These are phyloP conservation scores for Harmothoe impar DNA, from an alignment of 2,888 invertebrate species.

Conservation along the genomic window DNA sequence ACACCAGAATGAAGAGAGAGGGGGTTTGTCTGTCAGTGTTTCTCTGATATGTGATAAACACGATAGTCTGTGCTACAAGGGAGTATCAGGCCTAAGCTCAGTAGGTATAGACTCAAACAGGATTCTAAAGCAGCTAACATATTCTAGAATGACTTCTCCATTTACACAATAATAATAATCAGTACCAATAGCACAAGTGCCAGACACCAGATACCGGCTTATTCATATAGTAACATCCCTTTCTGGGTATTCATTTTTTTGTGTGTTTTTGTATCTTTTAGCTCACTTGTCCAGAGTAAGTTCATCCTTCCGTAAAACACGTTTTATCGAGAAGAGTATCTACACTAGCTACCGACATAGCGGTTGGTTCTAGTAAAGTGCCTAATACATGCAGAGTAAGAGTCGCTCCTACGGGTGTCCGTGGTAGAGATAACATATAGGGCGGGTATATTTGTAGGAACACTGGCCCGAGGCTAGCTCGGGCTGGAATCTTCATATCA, in stretches of 20 bases:
- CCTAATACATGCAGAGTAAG: not conserved
- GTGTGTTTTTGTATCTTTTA: not conserved
- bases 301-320: constrained; percentile 40
- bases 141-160: constrained; percentile 51
- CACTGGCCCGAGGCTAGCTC: constrained; percentile 53
- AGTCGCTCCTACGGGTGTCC: not conserved
- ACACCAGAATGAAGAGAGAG: not conserved
- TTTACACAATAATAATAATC: constrained; percentile 49
- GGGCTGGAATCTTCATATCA: constrained; percentile 53
- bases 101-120: constrained; percentile 40
- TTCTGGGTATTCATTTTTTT: not conserved
- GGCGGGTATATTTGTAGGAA: constrained; percentile 21
- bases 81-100: constrained; percentile 24
- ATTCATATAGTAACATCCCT: not conserved
- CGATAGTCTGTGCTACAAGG: constrained; percentile 32
- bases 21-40: not conserved
- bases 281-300: constrained; percentile 17
- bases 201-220: constrained; percentile 19
- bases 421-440: constrained; percentile 33
- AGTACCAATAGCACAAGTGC: constrained; percentile 40
- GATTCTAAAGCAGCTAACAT: constrained; percentile 50
- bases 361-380: constrained; percentile 5
- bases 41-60: constrained; percentile 40
- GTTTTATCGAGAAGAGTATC: constrained; percentile 42
- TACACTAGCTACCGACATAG: constrained; percentile 37